Base-by-base conservation (phyloP, 1,140 invertebrate species). In the Zaprionus africanus region DNA sequence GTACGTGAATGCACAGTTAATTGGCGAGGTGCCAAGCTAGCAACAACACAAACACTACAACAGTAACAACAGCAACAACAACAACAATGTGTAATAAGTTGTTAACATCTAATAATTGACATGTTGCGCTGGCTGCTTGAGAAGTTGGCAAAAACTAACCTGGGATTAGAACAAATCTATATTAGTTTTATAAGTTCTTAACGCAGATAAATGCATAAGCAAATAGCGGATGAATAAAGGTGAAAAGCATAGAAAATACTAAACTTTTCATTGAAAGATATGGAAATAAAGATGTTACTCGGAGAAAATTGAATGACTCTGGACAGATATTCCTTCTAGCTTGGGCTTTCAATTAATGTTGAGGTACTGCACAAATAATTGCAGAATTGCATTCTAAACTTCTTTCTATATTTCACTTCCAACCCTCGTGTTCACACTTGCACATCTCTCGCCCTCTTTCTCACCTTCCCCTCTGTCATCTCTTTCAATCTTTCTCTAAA, bases 1-100 rank as follows among this genome's bases (percentile, higher is more conserved):
- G 78, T 78, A 84, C 83, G 84, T 87, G 83, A 88, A 88, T 84
- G 78, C 66, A 63, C 64, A 88, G 66, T 88, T 87, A 88, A 87
- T 87, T 88, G 73, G 63, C 67, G 56, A 81, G 72, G 76, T 81
- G 58, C 77, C 46, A 51, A 71, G 80, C 34, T 5, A 53, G 53
- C 46, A 51, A 51, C n/a, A 12, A 56, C 53, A 56, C 51, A 26
- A 22, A 26, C 22, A 54, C 61, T 19, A 38, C n/a, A 22, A 24
- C n/a, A 13, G 6, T 31, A 17, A 7, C 63, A 54, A 19, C 63
- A 19, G 12, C 63, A 54, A 5, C 63, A 19, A n/a, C 63, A 54
- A 5, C 53, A 34, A 62, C 71, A 74, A 62, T 57, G 57, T 76
- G 72, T 78, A 78, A 75, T 81, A 71, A 78, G 66, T 67, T 87